A percentile compares a stretch with the other conserved stretches of the same genome.
phyloP scores from a whole-genome alignment of 2,888 invertebrate genomes.

The Diaperis boleti region DNA sequence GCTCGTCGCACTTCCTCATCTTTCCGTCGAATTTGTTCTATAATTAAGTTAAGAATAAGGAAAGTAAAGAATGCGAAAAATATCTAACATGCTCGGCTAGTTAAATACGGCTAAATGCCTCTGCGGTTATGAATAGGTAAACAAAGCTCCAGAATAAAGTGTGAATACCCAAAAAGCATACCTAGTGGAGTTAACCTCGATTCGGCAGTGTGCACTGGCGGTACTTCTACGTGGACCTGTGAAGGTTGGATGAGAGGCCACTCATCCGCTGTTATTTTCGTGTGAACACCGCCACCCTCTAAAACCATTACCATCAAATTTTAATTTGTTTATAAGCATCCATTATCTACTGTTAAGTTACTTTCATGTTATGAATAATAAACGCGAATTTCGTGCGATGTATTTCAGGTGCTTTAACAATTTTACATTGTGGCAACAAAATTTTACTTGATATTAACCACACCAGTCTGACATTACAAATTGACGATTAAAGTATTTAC shows the following conservation, averaged over 20 bases:
- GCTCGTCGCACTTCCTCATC: constrained; percentile 79
- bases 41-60: too few relatives aligned
- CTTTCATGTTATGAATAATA: constrained; percentile 12
- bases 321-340: constrained; percentile 29
- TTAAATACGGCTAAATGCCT: too few relatives aligned
- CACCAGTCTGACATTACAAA: not conserved
- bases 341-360: constrained; percentile 11
- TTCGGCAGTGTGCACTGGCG: constrained; percentile 81
- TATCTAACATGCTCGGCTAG: too few relatives aligned
- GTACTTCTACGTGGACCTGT: constrained; percentile 79
- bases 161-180: constrained; percentile 60
- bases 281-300: constrained; percentile 65
- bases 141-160: constrained; percentile 11
- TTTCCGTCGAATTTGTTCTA: constrained; percentile 80
- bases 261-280: constrained; percentile 72
- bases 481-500: not conserved
- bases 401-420: constrained; percentile 6
- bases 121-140: constrained; percentile 4
- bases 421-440: not conserved
- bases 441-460: too few relatives aligned
- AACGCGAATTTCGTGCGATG: constrained; percentile 6
- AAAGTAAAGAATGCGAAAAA: too few relatives aligned
- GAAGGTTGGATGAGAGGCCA: constrained; percentile 77
- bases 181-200: constrained; percentile 83
- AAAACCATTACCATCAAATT: constrained; percentile 48